Percentiles rank a stretch among this genome's conserved stretches.
These are phyloP conservation scores for Asteroscopus sphinx DNA, from an alignment of 2,888 invertebrate species.

Conservation along the genomic window DNA sequence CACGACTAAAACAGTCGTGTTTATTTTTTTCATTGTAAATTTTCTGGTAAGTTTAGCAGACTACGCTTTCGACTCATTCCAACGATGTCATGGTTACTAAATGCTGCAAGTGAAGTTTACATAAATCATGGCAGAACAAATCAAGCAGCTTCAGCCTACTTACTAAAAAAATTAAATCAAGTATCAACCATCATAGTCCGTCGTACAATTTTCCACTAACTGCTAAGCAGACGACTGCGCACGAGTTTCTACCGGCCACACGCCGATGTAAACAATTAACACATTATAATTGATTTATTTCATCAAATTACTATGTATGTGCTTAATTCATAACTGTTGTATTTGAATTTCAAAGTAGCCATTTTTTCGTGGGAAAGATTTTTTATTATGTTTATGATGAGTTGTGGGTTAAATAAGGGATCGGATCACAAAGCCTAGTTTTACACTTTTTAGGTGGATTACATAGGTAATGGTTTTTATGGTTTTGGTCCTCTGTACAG, in stretches of 20 bases:
- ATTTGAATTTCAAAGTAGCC: slow-evolving; percentile 33
- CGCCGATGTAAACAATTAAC: slow-evolving; percentile 61
- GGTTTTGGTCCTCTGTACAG: too few species aligned
- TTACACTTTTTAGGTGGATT: not conserved
- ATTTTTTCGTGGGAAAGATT: slow-evolving; percentile 35
- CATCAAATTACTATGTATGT: slow-evolving; percentile 28
- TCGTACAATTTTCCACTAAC: slow-evolving; percentile 57
- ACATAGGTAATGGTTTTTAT: too few species aligned
- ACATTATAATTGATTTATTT: slow-evolving; percentile 60
- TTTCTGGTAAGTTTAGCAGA: too few species aligned
- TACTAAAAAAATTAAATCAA: slow-evolving; percentile 24
- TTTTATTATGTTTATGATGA: slow-evolving; percentile 29
- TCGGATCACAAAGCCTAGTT: slow-evolving; percentile 11
- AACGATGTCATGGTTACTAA: too few species aligned
- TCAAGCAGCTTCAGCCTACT: not conserved
- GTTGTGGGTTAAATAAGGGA: slow-evolving; percentile 10
- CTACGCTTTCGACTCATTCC: too few species aligned
- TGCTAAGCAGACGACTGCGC: slow-evolving; percentile 57
- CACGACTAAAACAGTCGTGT: too few species aligned
- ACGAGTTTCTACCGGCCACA: slow-evolving; percentile 58
- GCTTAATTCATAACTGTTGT: slow-evolving; percentile 42
- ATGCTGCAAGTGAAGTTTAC: too few species aligned
- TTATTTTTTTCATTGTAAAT: too few species aligned
- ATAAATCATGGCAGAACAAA: too few species aligned
- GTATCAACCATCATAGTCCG: slow-evolving; percentile 56